phyloP scores from a whole-genome alignment of 1,140 invertebrate species.

The Drosophila truncata region DNA sequence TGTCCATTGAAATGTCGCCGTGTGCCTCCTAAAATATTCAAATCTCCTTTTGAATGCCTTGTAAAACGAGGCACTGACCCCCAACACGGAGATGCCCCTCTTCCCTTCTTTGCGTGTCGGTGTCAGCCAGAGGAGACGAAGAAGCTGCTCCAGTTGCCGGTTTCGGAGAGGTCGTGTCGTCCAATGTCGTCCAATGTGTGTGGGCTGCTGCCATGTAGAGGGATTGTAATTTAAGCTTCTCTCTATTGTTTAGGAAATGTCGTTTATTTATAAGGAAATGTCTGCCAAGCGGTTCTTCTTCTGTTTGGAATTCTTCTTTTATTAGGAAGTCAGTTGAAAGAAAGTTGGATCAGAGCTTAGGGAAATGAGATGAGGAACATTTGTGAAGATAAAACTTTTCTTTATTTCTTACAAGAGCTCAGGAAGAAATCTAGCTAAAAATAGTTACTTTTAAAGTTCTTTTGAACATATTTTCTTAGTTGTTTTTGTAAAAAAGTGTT shows the following conservation, averaged over 20 bases:
- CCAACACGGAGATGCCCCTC: constrained; percentile 29
- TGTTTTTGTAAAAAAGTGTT: background rate
- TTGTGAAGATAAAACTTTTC: background rate
- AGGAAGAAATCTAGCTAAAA: background rate
- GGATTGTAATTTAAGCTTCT: constrained; percentile 56
- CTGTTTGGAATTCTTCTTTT: background rate
- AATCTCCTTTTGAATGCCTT: constrained; percentile 81
- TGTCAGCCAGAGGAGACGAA: constrained; percentile 12
- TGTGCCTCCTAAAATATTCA: constrained; percentile 77
- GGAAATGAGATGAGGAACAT: background rate
- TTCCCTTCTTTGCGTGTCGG: constrained; percentile 14
- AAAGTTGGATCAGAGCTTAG: background rate
- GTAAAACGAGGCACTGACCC: constrained; percentile 75
- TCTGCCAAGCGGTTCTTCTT: background rate
- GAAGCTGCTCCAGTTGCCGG: constrained; percentile 59
- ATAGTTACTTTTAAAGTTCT: background rate
- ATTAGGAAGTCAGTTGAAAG: background rate
- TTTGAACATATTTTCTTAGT: background rate
- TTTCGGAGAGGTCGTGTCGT: constrained; percentile 40
- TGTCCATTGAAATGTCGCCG: constrained; percentile 76
- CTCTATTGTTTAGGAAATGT: constrained; percentile 30
- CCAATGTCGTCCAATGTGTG: constrained; percentile 38
- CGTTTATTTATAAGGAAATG: constrained; percentile 4
- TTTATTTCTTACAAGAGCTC: background rate
- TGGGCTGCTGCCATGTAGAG: constrained; percentile 43